These are phyloP conservation scores for Gobius niger DNA, from an alignment of 2,113 vertebrate genomes.

Conservation along the genomic window DNA sequence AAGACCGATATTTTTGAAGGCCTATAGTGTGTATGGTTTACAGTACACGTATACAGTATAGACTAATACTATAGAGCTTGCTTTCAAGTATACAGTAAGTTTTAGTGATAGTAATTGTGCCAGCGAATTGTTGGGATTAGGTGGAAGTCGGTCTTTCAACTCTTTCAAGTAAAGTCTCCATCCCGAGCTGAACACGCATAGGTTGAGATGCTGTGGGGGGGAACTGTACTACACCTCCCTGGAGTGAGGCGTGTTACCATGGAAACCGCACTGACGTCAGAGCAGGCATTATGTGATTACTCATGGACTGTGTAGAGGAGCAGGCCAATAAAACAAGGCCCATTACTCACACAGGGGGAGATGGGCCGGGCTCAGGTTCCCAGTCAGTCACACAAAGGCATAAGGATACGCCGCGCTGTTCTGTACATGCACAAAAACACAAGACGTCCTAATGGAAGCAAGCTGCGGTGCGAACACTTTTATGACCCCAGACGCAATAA, in stretches of 20 bases:
- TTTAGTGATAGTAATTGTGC: conserved; percentile 22
- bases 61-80: no score
- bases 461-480: conserved; percentile 39
- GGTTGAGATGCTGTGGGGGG: conserved; percentile 51
- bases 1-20: no score
- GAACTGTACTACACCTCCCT: conserved; percentile 53
- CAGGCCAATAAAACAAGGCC: conserved; percentile 74
- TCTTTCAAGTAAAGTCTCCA: conserved; percentile 46
- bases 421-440: conserved; percentile 20
- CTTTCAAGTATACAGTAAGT: neutral
- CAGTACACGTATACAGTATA: no score
- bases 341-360: conserved; percentile 72
- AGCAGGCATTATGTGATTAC: conserved; percentile 77
- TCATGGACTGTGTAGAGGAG: conserved; percentile 74
- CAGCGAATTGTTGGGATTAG: conserved; percentile 34
- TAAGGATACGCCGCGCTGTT: conserved; percentile 18
- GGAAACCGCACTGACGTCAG: conserved; percentile 74
- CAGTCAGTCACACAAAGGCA: conserved; percentile 60
- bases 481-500: conserved; percentile 47
- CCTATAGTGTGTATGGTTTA: no score
- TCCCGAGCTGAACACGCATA: conserved; percentile 44
- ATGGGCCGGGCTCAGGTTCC: conserved; percentile 65
- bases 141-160: conserved; percentile 42
- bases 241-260: conserved; percentile 70
- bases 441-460: conserved; percentile 34